Base-by-base conservation (phyloP, 2,888 invertebrate genomes). In the Diachrysia chrysitis region DNA sequence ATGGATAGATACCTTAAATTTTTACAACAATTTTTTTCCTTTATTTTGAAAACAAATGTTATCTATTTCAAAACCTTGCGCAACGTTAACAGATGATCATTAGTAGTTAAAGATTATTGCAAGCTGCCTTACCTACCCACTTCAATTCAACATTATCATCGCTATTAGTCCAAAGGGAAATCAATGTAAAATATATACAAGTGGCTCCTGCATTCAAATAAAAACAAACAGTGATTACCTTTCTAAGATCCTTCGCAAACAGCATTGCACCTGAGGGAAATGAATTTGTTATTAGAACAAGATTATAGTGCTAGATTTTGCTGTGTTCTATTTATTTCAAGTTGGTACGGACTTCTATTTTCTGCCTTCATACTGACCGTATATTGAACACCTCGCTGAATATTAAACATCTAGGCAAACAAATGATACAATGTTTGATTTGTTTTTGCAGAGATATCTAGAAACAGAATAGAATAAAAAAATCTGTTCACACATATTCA, bases 161-260 rank as follows among this genome's bases (percentile, higher is more conserved):
- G 57, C 71, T 66, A 21, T 3, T n/a, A 21, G 59, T 71, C 71
- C 66, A 21, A n/a, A 10, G 71, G 71, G 71, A 66, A 71, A 60
- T 51, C 23, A 66, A 61, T 54, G 58, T 58, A 56, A 56, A 61
- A 35, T 58, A 62, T 25, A 54, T 16, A 62, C 19, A 61, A 66
- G 23, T 58, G 21, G 1, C 19, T 32, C 23, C 42, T 29, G 12
- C n/a, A 42, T 48, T 58, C 12, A n/a, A 25, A 17, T n/a, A 17
- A 58, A 23, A 48, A 51, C 63, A 63, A 67, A 54, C 59, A 54
- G 10, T n/a, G 68, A 54, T 67, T 63, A 72, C 25, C 68, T 58
- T 16, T 21, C 58, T 51, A 60, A 16, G 58, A 55, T 61, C 57
- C 29, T 25, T 56, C 51, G 10, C 72, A 72, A 73, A 72, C 60